Base-by-base conservation (phyloP, 37 sponge, comb jelly and placozoan genomes). In the Mnemiopsis leidyi region DNA sequence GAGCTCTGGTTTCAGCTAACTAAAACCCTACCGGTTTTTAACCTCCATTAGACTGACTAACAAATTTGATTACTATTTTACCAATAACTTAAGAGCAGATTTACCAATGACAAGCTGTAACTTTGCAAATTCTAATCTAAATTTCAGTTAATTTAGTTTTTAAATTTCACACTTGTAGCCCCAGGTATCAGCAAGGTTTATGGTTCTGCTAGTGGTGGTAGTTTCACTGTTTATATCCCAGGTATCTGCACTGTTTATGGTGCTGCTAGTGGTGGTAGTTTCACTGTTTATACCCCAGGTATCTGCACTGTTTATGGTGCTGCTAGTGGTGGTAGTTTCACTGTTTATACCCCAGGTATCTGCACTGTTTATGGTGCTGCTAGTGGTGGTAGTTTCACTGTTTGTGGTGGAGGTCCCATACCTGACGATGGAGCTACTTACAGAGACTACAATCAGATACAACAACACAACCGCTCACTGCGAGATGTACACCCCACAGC, bases 341-440 rank as follows among this genome's bases (percentile, higher is more conserved):
- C n/a, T n/a, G 61, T 5, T 5, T 48, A 48, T 48, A 48, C 13
- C 7, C 32, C 82, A 79, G 82, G 82, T 79, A 29, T 79, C 82
- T 29, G 82, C 36, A 33, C 1, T 79, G 37, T 79, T 79, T 36
- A 79, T 79, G 82, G 29, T 79, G 3, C 36, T 33, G 23, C 36
- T 79, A 33, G 33, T 36, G 21, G 37, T 79, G 35, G 36, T 23
- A 9, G 37, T 79, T 7, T 31, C 82, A 2, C 31, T 79, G 37
- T 79, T 79, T 33, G 82, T 79, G 21, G 82, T 79, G 35, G 82
- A 79, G 82, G 37, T 79, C 3, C 82, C 82, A 2, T 79, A 79
- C 38, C 7, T 79, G 1, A 79, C 82, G 23, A 79, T 79, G 82
- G 82, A 79, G 29, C 82, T 79, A 36, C 35, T 79, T 1, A 35